These are phyloP conservation scores for Oligia fasciuncula DNA, from an alignment of 2,888 invertebrate genomes.

Conservation along the genomic window DNA sequence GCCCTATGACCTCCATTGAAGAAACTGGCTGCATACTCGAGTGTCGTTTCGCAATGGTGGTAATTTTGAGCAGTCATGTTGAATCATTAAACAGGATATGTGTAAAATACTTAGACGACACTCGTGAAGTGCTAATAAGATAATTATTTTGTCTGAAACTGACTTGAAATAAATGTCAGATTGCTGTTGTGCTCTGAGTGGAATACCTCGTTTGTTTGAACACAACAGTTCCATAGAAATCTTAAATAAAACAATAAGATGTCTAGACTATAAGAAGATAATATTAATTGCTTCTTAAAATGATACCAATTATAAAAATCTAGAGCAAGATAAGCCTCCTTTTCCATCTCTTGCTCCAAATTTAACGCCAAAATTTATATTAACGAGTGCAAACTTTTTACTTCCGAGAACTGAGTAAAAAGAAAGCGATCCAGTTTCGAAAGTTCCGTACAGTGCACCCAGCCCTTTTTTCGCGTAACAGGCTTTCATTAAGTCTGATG, in stretches of 20 bases:
- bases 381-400: constrained; percentile 21
- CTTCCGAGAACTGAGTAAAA: constrained; percentile 34
- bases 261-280: not conserved
- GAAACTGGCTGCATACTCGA: constrained; percentile 44
- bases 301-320: constrained; percentile 8
- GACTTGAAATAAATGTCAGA: not conserved
- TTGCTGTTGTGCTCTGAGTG: not conserved
- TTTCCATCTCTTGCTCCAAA: constrained; percentile 9
- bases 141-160: not conserved
- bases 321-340: not conserved
- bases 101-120: constrained; percentile 26
- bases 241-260: not conserved
- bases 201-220: not conserved
- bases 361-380: constrained; percentile 8
- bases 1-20: constrained; percentile 54
- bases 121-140: not conserved
- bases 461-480: constrained; percentile 26
- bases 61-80: constrained; percentile 38
- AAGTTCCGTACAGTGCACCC: constrained; percentile 37
- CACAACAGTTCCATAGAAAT: not conserved
- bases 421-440: constrained; percentile 46
- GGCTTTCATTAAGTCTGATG: constrained; percentile 28
- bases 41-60: constrained; percentile 48
- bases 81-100: constrained; percentile 56
- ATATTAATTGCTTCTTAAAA: constrained; percentile 1